A percentile compares a stretch with the other conserved stretches of the same genome.
These are phyloP conservation scores for Eremophila alpestris DNA, from an alignment of 2,797 vertebrate species.

Conservation along the genomic window DNA sequence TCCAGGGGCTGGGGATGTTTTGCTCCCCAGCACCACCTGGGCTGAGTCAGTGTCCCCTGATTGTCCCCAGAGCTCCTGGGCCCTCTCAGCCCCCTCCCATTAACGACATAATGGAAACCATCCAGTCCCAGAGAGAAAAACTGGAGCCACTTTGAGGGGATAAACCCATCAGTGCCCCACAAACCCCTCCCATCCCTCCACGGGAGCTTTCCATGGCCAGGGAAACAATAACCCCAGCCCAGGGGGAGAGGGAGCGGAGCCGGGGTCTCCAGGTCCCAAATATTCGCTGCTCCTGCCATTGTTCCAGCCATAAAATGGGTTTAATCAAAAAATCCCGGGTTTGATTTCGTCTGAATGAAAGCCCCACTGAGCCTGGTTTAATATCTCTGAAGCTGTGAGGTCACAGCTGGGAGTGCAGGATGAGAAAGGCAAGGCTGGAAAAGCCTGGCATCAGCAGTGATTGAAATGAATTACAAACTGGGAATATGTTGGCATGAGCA, in stretches of 20 bases:
- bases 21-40: accelerated
- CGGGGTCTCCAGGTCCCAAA: neutral
- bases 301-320: conserved; percentile 16
- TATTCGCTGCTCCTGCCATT: neutral
- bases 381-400: conserved; percentile 20
- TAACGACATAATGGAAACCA: neutral
- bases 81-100: neutral
- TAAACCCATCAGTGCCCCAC: neutral
- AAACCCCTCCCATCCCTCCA: conserved; percentile 23
- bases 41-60: neutral
- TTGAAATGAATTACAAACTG: neutral
- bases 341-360: conserved; percentile 24
- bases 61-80: neutral
- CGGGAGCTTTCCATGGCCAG: conserved; percentile 2
- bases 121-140: neutral
- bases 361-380: conserved; percentile 6
- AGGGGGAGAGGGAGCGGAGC: neutral
- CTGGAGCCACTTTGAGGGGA: neutral
- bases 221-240: conserved; percentile 8
- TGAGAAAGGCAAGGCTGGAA: neutral
- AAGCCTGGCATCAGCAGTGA: neutral
- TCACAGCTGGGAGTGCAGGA: neutral
- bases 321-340: neutral
- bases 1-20: neutral
- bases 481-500: accelerated